Evolutionary conservation across 2,797 vertebrate genomes (phyloP).

Genomic region (Anguilla megastoma): DNA sequence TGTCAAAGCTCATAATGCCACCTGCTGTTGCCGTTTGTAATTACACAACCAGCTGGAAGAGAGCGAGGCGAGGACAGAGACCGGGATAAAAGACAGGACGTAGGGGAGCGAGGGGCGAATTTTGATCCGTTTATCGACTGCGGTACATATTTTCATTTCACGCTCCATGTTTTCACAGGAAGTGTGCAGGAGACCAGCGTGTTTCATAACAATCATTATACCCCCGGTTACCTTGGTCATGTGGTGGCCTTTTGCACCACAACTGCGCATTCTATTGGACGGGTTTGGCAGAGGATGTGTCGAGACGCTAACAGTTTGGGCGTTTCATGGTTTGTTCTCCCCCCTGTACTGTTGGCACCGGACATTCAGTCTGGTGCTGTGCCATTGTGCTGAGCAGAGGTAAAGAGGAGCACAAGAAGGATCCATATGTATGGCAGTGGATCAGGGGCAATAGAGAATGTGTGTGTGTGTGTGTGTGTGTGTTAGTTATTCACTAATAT

Average conservation of each 20-base stretch:
- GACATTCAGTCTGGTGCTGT: constrained; percentile 10
- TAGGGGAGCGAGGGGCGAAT: constrained; percentile 23
- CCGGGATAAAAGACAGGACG: constrained; percentile 56
- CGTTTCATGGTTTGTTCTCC: constrained; percentile 6
- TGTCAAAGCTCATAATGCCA: constrained; percentile 31
- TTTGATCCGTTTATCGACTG: neutral
- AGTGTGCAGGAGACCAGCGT: constrained; percentile 11
- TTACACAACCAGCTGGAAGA: constrained; percentile 40
- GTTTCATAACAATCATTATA: constrained; percentile 3
- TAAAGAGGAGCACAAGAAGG: neutral
- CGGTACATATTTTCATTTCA: neutral
- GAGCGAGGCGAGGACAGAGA: constrained; percentile 46
- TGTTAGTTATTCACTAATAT: neutral
- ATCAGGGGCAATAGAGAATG: neutral
- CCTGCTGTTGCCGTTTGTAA: constrained; percentile 43
- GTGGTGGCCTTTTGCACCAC: constrained; percentile 4
- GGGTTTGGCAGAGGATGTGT: constrained; percentile 32
- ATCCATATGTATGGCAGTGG: constrained; percentile 22
- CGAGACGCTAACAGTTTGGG: constrained; percentile 15
- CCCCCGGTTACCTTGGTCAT: neutral
- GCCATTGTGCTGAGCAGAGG: constrained; percentile 21
- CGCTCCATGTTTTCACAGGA: constrained; percentile 14
- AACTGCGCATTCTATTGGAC: neutral
- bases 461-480: neutral
- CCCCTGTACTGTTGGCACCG: constrained; percentile 4